phyloP scores from a whole-genome alignment of 1,140 invertebrate genomes.

The Drusus annulatus region DNA sequence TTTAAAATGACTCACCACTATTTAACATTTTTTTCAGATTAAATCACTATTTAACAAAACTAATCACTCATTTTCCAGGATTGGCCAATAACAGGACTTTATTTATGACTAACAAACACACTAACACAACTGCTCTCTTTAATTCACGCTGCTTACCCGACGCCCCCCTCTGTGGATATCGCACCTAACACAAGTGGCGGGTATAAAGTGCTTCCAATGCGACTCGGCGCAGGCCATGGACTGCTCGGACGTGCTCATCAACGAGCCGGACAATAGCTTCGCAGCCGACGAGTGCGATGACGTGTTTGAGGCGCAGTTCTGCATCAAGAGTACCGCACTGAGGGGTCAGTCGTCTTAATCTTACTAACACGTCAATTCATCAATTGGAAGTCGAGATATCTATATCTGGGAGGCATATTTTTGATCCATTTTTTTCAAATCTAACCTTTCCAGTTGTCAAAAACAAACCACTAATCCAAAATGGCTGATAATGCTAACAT shows the following conservation, averaged over 20 bases:
- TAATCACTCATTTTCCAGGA: too few relatives aligned
- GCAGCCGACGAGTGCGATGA: conserved; percentile 78
- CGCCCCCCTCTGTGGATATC: not conserved
- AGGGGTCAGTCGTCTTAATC: conserved; percentile 60
- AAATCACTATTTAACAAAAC: too few relatives aligned
- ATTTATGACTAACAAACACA: not conserved
- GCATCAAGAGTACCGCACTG: conserved; percentile 85
- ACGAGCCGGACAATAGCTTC: conserved; percentile 73
- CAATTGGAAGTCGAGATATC: too few relatives aligned
- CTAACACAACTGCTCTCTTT: conserved; percentile 42
- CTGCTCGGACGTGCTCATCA: conserved; percentile 83
- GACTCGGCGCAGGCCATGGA: conserved; percentile 80
- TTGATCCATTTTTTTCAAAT: too few relatives aligned
- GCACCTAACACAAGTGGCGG: conserved; percentile 7
- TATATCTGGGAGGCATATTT: too few relatives aligned
- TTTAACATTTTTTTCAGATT: too few relatives aligned
- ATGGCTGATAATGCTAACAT: too few relatives aligned
- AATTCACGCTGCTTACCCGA: conserved; percentile 47
- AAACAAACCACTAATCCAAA: too few relatives aligned
- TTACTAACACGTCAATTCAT: too few relatives aligned
- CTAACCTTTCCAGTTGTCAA: too few relatives aligned
- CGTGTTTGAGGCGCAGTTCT: conserved; percentile 86
- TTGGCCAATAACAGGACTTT: too few relatives aligned
- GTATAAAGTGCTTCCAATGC: conserved; percentile 88
- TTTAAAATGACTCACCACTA: too few relatives aligned